Percentiles rank a stretch among this genome's conserved stretches.
phyloP scores from a whole-genome alignment of 1,140 invertebrate species.

The Drosophila pruinosa region DNA sequence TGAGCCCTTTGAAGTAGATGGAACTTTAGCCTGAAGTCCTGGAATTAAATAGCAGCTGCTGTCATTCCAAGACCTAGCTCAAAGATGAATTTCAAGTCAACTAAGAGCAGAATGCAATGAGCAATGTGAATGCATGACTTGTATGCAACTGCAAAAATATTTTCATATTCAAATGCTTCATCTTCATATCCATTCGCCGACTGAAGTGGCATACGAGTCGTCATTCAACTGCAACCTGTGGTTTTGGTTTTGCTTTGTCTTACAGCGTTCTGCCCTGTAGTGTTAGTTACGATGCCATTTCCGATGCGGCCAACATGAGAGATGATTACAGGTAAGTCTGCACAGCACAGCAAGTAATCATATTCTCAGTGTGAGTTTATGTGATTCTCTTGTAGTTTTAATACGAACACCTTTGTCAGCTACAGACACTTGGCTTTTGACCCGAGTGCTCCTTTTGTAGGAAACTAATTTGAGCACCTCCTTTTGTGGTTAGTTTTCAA shows the following conservation, averaged over 20 bases:
- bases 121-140: constrained; percentile 24
- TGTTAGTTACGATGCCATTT: constrained; percentile 84
- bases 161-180: constrained; percentile 25
- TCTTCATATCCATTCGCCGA: background rate
- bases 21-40: background rate
- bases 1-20: constrained; percentile 5
- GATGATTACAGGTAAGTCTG: constrained; percentile 82
- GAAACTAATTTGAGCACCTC: constrained; percentile 59
- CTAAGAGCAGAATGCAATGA: constrained; percentile 2
- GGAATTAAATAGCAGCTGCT: constrained; percentile 10
- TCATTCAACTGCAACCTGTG: background rate
- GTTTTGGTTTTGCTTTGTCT: too few species aligned
- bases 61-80: background rate
- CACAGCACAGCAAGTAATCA: constrained; percentile 3
- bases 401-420: constrained; percentile 39
- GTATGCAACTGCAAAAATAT: constrained; percentile 7
- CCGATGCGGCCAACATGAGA: constrained; percentile 78
- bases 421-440: constrained; percentile 23
- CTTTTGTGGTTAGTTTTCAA: constrained; percentile 29
- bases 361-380: background rate
- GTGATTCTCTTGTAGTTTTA: background rate
- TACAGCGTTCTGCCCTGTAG: constrained; percentile 85
- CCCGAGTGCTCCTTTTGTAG: constrained; percentile 43
- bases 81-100: background rate
- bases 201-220: background rate